Evolutionary conservation across 2,888 invertebrate species (phyloP).

Genomic region (Acrobasis repandana): DNA sequence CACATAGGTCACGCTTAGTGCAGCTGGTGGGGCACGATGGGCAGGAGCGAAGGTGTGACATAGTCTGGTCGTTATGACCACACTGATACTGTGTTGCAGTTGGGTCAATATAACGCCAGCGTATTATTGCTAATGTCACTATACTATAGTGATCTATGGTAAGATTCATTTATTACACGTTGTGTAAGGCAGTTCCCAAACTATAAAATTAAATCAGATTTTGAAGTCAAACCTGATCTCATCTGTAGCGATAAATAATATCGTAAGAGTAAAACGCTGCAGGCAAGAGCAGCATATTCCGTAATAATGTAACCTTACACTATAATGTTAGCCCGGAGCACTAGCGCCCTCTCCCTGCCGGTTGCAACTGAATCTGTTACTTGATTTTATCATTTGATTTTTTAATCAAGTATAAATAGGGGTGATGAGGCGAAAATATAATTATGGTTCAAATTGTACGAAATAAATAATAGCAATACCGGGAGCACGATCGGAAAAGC

Average conservation of each 20-base stretch:
- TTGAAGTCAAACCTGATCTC: not conserved
- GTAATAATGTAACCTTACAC: constrained; percentile 60
- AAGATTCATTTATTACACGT: too few relatives aligned
- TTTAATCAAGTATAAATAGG: not conserved
- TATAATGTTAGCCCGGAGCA: constrained; percentile 63
- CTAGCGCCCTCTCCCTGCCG: constrained; percentile 21
- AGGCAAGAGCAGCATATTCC: constrained; percentile 39
- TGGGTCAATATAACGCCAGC: too few relatives aligned
- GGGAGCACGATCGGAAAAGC: too few relatives aligned
- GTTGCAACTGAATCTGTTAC: constrained; percentile 16
- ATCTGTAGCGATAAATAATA: not conserved
- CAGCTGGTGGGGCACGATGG: too few relatives aligned
- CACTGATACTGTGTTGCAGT: too few relatives aligned
- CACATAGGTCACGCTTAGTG: too few relatives aligned
- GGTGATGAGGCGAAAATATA: constrained; percentile 3
- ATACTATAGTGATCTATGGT: too few relatives aligned
- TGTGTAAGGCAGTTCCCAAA: too few relatives aligned
- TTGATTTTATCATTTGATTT: constrained; percentile 15
- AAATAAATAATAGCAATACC: too few relatives aligned
- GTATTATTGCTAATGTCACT: too few relatives aligned
- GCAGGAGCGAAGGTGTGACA: too few relatives aligned
- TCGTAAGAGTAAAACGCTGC: constrained; percentile 21
- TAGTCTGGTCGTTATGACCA: too few relatives aligned
- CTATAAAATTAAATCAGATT: not conserved
- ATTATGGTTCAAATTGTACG: not conserved